Conservation (phyloP, 2,888 invertebrate genomes). For the Junonia oenone region DNA sequence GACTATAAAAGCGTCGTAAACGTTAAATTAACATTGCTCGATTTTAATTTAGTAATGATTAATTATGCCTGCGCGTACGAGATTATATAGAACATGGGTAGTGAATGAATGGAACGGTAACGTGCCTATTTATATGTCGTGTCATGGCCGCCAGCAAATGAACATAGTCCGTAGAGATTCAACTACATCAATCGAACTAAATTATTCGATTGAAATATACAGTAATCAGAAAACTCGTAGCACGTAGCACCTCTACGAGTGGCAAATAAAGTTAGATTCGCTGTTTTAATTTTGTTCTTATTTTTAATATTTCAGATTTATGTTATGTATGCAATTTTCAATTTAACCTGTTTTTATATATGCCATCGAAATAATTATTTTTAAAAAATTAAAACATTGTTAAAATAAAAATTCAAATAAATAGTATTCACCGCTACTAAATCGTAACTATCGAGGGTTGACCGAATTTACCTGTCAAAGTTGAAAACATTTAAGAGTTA, state of each 20-base stretch:
- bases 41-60: slow-evolving; percentile 63
- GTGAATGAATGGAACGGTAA: slow-evolving; percentile 7
- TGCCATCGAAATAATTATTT: background rate
- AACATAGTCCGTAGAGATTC: slow-evolving; percentile 43
- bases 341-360: background rate
- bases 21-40: slow-evolving; percentile 56
- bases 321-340: background rate
- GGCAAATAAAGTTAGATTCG: slow-evolving; percentile 22
- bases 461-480: slow-evolving; percentile 19
- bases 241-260: slow-evolving; percentile 45
- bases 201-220: slow-evolving; percentile 46
- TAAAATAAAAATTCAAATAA: background rate
- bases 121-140: background rate
- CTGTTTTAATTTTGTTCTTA: slow-evolving; percentile 18
- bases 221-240: slow-evolving; percentile 49
- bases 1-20: slow-evolving; percentile 34
- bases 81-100: background rate
- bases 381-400: too few species aligned
- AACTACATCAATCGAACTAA: slow-evolving; percentile 48
- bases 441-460: background rate
- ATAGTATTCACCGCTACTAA: background rate
- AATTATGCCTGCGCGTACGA: slow-evolving; percentile 38
- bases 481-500: slow-evolving; percentile 23
- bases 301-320: slow-evolving; percentile 4
- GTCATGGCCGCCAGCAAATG: slow-evolving; percentile 36